These are phyloP conservation scores for Bambusicola thoracicus DNA, from an alignment of 2,113 vertebrate species.

Conservation along the genomic window DNA sequence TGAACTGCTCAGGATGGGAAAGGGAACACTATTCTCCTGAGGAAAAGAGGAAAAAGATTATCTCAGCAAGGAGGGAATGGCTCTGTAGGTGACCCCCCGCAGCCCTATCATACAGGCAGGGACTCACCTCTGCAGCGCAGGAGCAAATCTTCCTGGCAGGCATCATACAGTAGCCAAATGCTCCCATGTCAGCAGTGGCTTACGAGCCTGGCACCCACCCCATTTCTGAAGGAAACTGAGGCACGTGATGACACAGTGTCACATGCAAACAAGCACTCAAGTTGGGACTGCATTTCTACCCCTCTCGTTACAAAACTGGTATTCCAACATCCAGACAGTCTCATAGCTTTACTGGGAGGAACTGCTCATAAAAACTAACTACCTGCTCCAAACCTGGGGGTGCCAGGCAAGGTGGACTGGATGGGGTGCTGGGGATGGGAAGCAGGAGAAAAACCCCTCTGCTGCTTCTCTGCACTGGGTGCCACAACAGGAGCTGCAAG, in stretches of 20 bases:
- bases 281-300: background rate
- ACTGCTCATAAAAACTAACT: background rate
- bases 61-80: too few relatives aligned
- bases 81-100: background rate
- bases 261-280: background rate
- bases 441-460: background rate
- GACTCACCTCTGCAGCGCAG: background rate
- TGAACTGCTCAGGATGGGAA: background rate
- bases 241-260: fast-evolving
- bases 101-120: background rate
- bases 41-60: background rate
- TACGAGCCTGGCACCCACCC: background rate
- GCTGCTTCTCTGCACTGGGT: background rate
- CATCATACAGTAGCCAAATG: background rate
- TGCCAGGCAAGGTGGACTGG: background rate
- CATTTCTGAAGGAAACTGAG: background rate
- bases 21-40: background rate
- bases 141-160: background rate
- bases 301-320: background rate
- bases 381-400: background rate
- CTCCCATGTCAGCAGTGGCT: fast-evolving
- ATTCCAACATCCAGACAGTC: background rate
- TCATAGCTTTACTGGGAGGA: background rate
- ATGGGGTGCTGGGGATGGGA: background rate
- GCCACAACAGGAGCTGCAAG: background rate